Base-by-base conservation (phyloP, 2,113 vertebrate species). In the Propithecus coquereli region DNA sequence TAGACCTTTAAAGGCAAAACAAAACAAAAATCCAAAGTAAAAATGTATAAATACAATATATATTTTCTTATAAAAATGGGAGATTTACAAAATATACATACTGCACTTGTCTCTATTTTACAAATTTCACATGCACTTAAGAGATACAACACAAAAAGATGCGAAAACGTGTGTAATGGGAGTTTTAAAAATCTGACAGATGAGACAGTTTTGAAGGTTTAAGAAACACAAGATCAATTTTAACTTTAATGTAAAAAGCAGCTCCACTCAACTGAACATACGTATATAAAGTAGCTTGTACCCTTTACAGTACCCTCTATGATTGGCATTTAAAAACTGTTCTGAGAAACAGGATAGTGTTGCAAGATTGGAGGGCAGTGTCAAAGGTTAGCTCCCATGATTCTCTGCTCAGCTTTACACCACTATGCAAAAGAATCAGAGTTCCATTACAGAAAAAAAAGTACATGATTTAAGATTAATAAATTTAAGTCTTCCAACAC, bases 31-130 rank as follows among this genome's bases (percentile, higher is more conserved):
- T 96, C 97, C 98, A 96, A 99, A 99, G 98, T 99, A 99, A 99
- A 99, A 99, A 99, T 98, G 98, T 98, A 98, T 99, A 99, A 99
- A 99, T 99, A 99, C 99, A 99, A 98, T 99, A 99, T 98, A 99
- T 99, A 99, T 99, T 99, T 99, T 99, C 98, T 98, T 99, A 99
- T 98, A 99, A 99, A 98, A 98, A 99, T 97, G 98, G 96, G 97
- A 98, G 98, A 98, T 99, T 99, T 99, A 99, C 99, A 99, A 99
- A 99, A 99, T 99, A 98, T 99, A 99, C 98, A 99, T 97, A 98
- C 98, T 98, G 98, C 97, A 98, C 97, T 98, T 98, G 96, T 98
- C 98, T 98, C 96, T 98, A 98, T 97, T 95, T 98, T 98, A 98
- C 97, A 98, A 30, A 98, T 98, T 98, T 98, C 98, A 99, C 90